phyloP scores from a whole-genome alignment of 2,888 invertebrate genomes.

The Drosophila hamatofila region DNA sequence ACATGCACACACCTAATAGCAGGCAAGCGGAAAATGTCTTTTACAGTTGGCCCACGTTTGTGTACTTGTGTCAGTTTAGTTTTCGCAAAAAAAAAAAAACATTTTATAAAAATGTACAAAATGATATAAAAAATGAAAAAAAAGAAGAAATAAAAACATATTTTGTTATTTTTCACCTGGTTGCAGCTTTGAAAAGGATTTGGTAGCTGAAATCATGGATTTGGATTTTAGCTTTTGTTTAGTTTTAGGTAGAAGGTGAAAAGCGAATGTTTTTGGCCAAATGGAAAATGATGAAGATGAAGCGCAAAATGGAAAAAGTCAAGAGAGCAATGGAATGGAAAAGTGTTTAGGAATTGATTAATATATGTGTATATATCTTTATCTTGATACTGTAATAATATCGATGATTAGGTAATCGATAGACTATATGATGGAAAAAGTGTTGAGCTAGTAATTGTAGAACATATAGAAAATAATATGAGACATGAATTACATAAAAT shows the following conservation, averaged over 20 bases:
- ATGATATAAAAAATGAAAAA: slow-evolving; percentile 36
- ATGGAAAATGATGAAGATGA: slow-evolving; percentile 32
- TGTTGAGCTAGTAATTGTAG: background rate
- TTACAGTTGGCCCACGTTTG: slow-evolving; percentile 32
- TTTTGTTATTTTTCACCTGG: slow-evolving; percentile 76
- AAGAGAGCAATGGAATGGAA: slow-evolving; percentile 7
- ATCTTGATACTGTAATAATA: too few relatives aligned
- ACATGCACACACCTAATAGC: slow-evolving; percentile 37
- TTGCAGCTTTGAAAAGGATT: slow-evolving; percentile 75
- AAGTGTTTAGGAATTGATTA: background rate
- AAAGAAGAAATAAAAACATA: slow-evolving; percentile 23
- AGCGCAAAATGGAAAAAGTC: slow-evolving; percentile 14
- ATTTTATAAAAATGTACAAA: slow-evolving; percentile 67
- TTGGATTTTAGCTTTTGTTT: slow-evolving; percentile 66
- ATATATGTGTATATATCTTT: background rate
- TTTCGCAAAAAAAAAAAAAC: slow-evolving; percentile 46
- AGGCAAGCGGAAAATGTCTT: slow-evolving; percentile 58
- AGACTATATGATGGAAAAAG: background rate
- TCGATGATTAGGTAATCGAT: too few relatives aligned
- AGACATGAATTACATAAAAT: too few relatives aligned
- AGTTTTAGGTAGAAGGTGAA: slow-evolving; percentile 53
- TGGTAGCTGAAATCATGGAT: slow-evolving; percentile 72
- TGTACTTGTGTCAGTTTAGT: slow-evolving; percentile 30
- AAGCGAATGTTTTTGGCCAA: slow-evolving; percentile 36
- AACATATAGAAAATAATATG: background rate